Base-by-base conservation (phyloP, 2,888 invertebrate genomes). In the Cecidostiba fungosa region DNA sequence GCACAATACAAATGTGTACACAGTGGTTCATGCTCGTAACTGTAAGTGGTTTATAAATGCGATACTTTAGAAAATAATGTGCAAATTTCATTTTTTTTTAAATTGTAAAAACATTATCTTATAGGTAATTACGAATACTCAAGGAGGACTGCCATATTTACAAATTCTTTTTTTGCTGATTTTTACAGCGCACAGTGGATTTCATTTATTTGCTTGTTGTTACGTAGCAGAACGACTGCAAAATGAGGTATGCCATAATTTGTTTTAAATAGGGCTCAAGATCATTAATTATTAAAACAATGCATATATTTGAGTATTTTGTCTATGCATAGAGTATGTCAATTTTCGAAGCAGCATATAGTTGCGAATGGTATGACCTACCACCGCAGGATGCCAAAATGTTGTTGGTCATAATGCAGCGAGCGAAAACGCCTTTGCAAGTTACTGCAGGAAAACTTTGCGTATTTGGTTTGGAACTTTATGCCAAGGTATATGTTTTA, bases 391-490 rank as follows among this genome's bases (percentile, higher is more conserved):
- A 89, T 32, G 82, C 82, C 10, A 88, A 69, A 78, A 50, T 81
- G 26, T 8, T 89, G 26, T 43, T 89, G n/a, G 0, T 89, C 8
- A 47, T 89, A 43, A 87, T 89, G 84, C 70, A 82, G 0, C 82
- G 86, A 0, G 32, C 88, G 0, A 88, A 50, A 66, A 73, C 32
- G 19, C 88, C 88, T 29, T 59, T 89, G 1, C 62, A 85, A 26
- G 70, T 89, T 19, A 88, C 89, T 4, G 89, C 88, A 5, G 88
- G 89, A 74, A 88, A 84, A 59, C 87, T 89, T 32, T 86, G 36
- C 6, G 50, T 77, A 10, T 82, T 87, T 39, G 86, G 87, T 5
- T 69, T 88, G 16, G 59, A 83, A 10, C 78, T 87, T 36, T 89
- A 85, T 32, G 66, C 69, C 16, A 76, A 70, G n/a, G 88, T 88